Percentiles rank a stretch among this genome's conserved stretches.
Evolutionary conservation across 2,797 vertebrate genomes (phyloP).

Genomic region (Enteromius radiatus): DNA sequence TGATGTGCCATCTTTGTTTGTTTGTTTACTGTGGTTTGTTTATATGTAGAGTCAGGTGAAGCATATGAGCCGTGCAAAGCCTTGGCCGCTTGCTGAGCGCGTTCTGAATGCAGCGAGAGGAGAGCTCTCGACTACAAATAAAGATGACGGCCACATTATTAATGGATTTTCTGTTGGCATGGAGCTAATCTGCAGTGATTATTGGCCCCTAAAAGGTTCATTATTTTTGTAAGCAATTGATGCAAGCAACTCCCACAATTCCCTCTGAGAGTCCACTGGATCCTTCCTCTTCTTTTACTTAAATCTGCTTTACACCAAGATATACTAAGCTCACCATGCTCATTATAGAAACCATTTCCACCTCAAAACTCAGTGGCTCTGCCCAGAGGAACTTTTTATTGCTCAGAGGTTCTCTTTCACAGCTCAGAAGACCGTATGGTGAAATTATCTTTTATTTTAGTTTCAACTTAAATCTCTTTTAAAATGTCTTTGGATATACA

Average conservation of each 20-base stretch:
- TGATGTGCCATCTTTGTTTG: slow-evolving; percentile 34
- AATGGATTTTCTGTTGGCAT: slow-evolving; percentile 64
- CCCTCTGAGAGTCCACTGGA: slow-evolving; percentile 63
- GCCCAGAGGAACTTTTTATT: background rate
- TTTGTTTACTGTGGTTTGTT: slow-evolving; percentile 39
- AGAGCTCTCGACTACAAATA: slow-evolving; percentile 7
- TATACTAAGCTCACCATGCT: slow-evolving; percentile 37
- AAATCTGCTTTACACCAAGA: slow-evolving; percentile 54
- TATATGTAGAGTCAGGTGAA: slow-evolving; percentile 42
- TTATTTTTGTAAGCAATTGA: slow-evolving; percentile 71
- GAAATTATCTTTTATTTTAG: background rate
- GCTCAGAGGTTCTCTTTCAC: slow-evolving; percentile 8
- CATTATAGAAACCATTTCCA: slow-evolving; percentile 26
- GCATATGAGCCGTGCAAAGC: slow-evolving; percentile 50
- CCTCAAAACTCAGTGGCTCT: slow-evolving; percentile 9
- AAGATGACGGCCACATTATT: slow-evolving; percentile 47
- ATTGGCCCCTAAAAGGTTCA: slow-evolving; percentile 68
- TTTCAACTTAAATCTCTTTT: background rate
- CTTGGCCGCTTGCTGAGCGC: slow-evolving; percentile 23
- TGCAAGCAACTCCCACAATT: slow-evolving; percentile 71
- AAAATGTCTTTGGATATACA: background rate
- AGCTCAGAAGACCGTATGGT: background rate
- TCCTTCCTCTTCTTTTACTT: slow-evolving; percentile 45
- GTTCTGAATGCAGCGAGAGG: slow-evolving; percentile 4
- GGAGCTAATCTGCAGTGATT: slow-evolving; percentile 72